phyloP scores from a whole-genome alignment of 2,888 invertebrate genomes.

The Philaethria dido region DNA sequence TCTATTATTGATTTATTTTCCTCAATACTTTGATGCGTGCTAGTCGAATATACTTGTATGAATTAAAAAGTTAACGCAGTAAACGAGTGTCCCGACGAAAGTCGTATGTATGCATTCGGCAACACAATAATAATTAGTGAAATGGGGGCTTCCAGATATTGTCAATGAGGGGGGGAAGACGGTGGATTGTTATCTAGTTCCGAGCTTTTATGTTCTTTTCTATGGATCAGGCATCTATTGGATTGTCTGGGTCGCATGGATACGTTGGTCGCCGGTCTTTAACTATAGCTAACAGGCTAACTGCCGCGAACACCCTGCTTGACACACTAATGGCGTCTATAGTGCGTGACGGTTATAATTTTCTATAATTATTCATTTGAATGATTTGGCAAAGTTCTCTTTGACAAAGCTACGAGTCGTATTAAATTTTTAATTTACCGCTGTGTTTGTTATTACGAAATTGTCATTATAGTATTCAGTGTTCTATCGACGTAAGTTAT shows the following conservation, averaged over 20 bases:
- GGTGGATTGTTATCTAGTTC: slow-evolving; percentile 76
- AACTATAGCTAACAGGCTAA: slow-evolving; percentile 78
- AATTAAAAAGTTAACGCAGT: slow-evolving; percentile 31
- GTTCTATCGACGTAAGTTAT: slow-evolving; percentile 25
- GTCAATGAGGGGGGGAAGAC: slow-evolving; percentile 78
- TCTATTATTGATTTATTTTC: slow-evolving; percentile 61
- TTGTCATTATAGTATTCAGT: slow-evolving; percentile 39
- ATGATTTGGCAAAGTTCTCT: slow-evolving; percentile 68
- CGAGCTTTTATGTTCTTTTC: slow-evolving; percentile 82
- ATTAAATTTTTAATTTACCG: slow-evolving; percentile 57
- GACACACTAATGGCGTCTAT: slow-evolving; percentile 73
- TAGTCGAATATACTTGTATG: slow-evolving; percentile 57
- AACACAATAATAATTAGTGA: slow-evolving; percentile 83
- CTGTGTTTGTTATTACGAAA: slow-evolving; percentile 46
- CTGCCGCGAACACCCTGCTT: slow-evolving; percentile 75
- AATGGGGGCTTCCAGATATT: slow-evolving; percentile 79
- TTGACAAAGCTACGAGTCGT: slow-evolving; percentile 61
- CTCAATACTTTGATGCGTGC: slow-evolving; percentile 72
- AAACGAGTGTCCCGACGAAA: no score
- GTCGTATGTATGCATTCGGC: slow-evolving; percentile 73
- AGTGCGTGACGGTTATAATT: slow-evolving; percentile 68
- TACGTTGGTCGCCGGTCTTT: slow-evolving; percentile 70
- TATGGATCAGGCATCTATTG: slow-evolving; percentile 73
- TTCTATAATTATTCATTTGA: slow-evolving; percentile 75
- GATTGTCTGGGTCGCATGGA: slow-evolving; percentile 82